Base-by-base conservation (phyloP, 2,888 invertebrate genomes). In the Dryocosmus kuriphilus region DNA sequence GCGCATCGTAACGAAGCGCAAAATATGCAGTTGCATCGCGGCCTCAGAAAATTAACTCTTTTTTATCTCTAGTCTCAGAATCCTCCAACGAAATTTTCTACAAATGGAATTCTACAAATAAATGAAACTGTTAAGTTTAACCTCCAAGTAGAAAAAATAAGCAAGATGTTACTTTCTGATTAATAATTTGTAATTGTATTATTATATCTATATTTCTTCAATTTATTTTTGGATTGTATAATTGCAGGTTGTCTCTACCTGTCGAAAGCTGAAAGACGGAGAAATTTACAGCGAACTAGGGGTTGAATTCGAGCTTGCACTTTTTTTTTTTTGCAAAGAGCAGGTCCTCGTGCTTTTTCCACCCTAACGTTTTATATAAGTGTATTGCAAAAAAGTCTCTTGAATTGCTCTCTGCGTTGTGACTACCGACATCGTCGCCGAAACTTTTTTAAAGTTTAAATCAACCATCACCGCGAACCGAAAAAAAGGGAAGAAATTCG, bases 401-500 rank as follows among this genome's bases (percentile, higher is more conserved):
- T 67, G 67, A 30, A 71, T 30, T 19, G 46, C 51, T 71, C 46
- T 67, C 27, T 16, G 16, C 7, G 51, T 71, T n/a, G n/a, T 22
- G 22, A 24, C 27, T 71, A 51, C 46, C 9, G 51, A 46, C 19
- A 71, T 71, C 30, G 30, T 30, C 57, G 57, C 11, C 14, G 30
- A 51, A 71, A 51, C 51, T n/a, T 71, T 71, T 67, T 71, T 19
- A 16, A 51, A 51, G 51, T 51, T 46, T 71, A 30, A 51, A 71
- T 51, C 67, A 71, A 71, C 67, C 67, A 71, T 71, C 67, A 19
- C 19, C 27, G n/a, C 46, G 46, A 67, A 67, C 24, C 65, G 27
- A 19, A 67, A 63, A n/a, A n/a, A n/a, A n/a, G n/a, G n/a, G n/a
- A 9, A 62, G 32, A 63, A 67, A 51, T 46, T 67, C 46, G n/a